phyloP scores from a whole-genome alignment of 2,797 vertebrate genomes.

The Cynopterus sphinx region DNA sequence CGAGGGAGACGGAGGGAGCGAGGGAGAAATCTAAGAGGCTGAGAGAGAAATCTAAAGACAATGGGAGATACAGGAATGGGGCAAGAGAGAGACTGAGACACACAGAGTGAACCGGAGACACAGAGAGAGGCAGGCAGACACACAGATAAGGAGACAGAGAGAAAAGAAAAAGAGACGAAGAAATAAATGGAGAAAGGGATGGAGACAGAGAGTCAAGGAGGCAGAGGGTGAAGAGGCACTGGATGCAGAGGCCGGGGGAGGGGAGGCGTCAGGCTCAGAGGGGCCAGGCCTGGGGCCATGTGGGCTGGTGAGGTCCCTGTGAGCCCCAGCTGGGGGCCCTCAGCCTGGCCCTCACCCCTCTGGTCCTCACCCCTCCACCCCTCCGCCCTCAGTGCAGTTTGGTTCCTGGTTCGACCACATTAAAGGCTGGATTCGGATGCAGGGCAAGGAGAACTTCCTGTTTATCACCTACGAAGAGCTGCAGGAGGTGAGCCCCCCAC shows the following conservation, averaged over 20 bases:
- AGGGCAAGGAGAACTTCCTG: slow-evolving; percentile 88
- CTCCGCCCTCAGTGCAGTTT: slow-evolving; percentile 86
- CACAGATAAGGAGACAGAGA: background rate
- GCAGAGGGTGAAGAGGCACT: rapidly evolving
- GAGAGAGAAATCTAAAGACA: background rate
- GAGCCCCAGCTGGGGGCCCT: rapidly evolving
- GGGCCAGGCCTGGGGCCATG: background rate
- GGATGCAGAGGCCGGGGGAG: too few relatives aligned
- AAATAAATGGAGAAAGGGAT: background rate
- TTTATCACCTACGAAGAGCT: slow-evolving; percentile 90
- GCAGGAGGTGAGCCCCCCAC: slow-evolving; percentile 65
- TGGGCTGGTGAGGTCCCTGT: background rate
- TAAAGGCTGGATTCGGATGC: slow-evolving; percentile 89
- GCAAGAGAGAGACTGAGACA: background rate
- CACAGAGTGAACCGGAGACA: background rate
- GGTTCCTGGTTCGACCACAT: slow-evolving; percentile 94
- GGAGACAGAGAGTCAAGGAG: too few relatives aligned
- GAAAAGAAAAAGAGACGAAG: too few relatives aligned
- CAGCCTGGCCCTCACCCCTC: background rate
- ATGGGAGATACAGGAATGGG: background rate
- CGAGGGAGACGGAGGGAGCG: too few relatives aligned
- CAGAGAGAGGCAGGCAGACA: background rate
- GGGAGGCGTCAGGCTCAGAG: too few relatives aligned
- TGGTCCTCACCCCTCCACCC: background rate
- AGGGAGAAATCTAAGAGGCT: background rate